A percentile compares a stretch with the other conserved stretches of the same genome.
Conservation (phyloP, 2,113 vertebrate species). For the Pitta sordida region DNA sequence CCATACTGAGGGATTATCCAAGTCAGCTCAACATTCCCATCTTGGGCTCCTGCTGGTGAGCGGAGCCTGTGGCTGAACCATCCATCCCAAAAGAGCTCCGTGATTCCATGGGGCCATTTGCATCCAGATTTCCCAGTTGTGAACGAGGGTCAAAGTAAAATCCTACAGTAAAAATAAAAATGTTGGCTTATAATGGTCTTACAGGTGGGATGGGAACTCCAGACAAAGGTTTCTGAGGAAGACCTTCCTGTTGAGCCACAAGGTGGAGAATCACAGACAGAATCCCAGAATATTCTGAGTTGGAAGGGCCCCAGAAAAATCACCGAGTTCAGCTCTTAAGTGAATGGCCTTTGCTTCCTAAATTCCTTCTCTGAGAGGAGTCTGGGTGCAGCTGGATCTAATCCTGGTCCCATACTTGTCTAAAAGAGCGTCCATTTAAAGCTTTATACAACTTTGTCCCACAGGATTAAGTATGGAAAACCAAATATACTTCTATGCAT, state of each 20-base stretch:
- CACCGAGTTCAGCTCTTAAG: too few relatives aligned
- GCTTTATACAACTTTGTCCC: background rate
- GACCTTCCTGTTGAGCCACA: rapidly evolving
- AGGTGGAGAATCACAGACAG: background rate
- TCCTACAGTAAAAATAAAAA: background rate
- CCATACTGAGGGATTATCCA: background rate
- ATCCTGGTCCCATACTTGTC: background rate
- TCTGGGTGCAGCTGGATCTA: background rate
- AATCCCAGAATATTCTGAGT: too few relatives aligned
- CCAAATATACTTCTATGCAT: background rate
- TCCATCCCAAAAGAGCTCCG: background rate
- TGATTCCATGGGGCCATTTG: rapidly evolving
- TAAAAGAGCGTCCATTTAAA: background rate
- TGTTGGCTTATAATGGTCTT: background rate
- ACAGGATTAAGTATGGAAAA: background rate
- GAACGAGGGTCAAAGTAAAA: background rate
- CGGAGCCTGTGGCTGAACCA: background rate
- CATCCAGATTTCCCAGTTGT: background rate
- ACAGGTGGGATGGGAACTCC: background rate
- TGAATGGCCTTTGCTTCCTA: background rate
- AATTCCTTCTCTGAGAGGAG: background rate
- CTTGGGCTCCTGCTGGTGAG: background rate
- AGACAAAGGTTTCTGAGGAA: background rate
- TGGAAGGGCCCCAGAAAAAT: background rate
- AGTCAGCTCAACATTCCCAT: background rate